These are phyloP conservation scores for Aleiodes testaceus DNA, from an alignment of 2,888 invertebrate genomes.

Conservation along the genomic window DNA sequence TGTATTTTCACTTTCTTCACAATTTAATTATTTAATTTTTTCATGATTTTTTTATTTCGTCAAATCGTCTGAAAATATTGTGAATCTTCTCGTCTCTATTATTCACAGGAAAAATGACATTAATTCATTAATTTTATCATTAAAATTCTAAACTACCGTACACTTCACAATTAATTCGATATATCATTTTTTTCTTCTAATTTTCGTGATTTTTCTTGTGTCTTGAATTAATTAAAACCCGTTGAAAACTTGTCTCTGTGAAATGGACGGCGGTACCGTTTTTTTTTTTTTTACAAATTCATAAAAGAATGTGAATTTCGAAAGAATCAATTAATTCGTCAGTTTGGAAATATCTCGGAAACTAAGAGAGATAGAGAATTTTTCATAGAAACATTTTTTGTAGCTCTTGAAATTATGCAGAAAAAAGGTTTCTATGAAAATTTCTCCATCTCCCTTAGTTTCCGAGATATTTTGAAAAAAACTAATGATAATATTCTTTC, in stretches of 20 bases:
- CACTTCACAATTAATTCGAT: neutral
- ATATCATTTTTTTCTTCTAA: constrained; percentile 11
- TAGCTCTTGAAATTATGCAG: too few relatives aligned
- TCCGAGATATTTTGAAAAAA: neutral
- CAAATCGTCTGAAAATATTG: constrained; percentile 65
- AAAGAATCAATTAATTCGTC: too few relatives aligned
- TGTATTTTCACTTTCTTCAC: constrained; percentile 39
- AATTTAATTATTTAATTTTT: constrained; percentile 32
- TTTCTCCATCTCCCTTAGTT: too few relatives aligned
- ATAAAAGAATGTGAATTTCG: too few relatives aligned
- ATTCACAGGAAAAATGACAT: constrained; percentile 24
- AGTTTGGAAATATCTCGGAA: too few relatives aligned
- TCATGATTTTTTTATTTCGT: constrained; percentile 46
- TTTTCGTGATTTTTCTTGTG: constrained; percentile 2
- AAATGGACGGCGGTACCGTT: constrained; percentile 45
- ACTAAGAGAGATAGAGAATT: too few relatives aligned
- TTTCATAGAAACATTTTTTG: too few relatives aligned
- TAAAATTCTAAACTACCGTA: constrained; percentile 24
- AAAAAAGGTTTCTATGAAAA: too few relatives aligned
- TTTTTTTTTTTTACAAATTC: neutral
- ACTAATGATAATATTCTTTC: neutral
- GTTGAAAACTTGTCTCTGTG: constrained; percentile 29
- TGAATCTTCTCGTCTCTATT: constrained; percentile 42
- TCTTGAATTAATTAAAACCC: neutral
- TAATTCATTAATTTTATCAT: constrained; percentile 26